phyloP scores from a whole-genome alignment of 1,140 invertebrate genomes.

The Caenorhabditis inopinata region DNA sequence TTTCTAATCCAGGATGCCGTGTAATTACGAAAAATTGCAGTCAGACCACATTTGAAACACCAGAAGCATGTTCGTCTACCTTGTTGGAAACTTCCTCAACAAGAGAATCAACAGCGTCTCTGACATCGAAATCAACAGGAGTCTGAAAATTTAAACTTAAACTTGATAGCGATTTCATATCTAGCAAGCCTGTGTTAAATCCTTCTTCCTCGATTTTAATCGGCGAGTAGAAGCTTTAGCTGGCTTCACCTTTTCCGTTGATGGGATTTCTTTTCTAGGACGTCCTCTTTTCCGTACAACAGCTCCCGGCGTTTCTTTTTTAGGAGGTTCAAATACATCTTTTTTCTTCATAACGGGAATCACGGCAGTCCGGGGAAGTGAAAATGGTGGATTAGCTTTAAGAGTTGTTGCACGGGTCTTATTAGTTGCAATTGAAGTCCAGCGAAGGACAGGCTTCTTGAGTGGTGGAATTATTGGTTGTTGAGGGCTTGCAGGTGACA shows the following conservation, averaged over 20 bases:
- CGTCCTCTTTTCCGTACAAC: background rate
- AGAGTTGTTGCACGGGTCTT: background rate
- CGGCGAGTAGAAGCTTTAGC: background rate
- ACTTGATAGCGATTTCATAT: too few species aligned
- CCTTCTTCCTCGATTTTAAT: background rate
- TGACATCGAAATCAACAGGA: background rate
- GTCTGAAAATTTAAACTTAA: too few species aligned
- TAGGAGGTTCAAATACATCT: background rate
- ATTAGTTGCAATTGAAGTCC: background rate
- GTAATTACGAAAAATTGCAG: too few species aligned
- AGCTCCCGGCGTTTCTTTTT: background rate
- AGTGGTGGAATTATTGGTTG: background rate
- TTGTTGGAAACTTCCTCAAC: background rate
- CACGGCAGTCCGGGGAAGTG: background rate
- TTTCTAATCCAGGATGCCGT: too few species aligned
- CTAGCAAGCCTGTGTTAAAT: too few species aligned
- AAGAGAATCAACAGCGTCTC: background rate
- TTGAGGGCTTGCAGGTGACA: background rate
- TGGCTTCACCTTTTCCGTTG: background rate
- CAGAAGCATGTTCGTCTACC: too few species aligned
- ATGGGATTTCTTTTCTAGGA: background rate
- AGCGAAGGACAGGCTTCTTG: background rate
- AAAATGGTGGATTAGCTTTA: too few species aligned
- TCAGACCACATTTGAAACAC: too few species aligned
- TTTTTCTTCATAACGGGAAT: conserved; percentile 4